Evolutionary conservation across 2,113 vertebrate species (phyloP).

Genomic region (Nanorana parkeri): DNA sequence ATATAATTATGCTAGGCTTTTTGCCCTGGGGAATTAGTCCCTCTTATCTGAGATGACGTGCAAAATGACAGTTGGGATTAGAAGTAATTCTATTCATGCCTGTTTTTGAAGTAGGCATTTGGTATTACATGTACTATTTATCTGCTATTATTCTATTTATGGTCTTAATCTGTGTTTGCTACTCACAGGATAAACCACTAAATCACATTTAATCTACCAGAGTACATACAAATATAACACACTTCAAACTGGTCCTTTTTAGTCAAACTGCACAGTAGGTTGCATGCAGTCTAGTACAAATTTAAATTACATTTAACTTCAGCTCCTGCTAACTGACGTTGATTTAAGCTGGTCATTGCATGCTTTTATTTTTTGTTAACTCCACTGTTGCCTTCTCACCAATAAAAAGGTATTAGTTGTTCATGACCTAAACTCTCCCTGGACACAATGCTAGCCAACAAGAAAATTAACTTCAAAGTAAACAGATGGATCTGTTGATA

Average conservation of each 20-base stretch:
- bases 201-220: slow-evolving; percentile 4
- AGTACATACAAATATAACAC: slow-evolving; percentile 22
- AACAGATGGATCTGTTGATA: slow-evolving; percentile 47
- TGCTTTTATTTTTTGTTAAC: slow-evolving; percentile 3
- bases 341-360: slow-evolving; percentile 26
- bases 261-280: background rate
- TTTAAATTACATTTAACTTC: background rate
- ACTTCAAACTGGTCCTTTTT: slow-evolving; percentile 7
- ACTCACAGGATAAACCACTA: background rate
- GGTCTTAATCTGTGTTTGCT: background rate
- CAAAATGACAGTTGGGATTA: no score
- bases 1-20: no score
- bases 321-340: background rate
- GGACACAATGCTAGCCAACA: slow-evolving; percentile 44
- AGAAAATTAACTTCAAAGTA: slow-evolving; percentile 52
- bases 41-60: no score
- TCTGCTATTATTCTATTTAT: no score
- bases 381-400: slow-evolving; percentile 15
- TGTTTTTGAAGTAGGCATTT: background rate
- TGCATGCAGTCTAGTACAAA: background rate
- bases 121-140: background rate
- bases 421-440: slow-evolving; percentile 36
- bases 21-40: no score
- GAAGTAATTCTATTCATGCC: no score
- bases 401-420: slow-evolving; percentile 37